Conservation (phyloP, 2,797 vertebrate species). For the Cuniculus paca region DNA sequence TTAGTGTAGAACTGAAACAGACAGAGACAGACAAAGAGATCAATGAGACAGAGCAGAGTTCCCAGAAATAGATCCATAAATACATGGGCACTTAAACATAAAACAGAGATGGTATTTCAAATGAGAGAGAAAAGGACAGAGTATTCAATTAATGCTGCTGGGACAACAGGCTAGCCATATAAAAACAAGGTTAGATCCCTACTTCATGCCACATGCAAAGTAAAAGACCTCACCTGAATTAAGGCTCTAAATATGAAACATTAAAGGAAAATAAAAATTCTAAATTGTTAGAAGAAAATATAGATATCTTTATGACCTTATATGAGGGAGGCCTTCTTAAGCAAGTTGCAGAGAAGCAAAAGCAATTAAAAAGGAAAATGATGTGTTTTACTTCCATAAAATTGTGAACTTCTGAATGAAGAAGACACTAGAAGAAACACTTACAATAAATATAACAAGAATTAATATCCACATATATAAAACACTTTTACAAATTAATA, state of each 20-base stretch:
- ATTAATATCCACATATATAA: background rate
- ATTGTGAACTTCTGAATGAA: constrained; percentile 25
- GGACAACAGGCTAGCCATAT: background rate
- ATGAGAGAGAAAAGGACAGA: background rate
- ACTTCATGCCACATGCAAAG: background rate
- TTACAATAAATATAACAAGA: background rate
- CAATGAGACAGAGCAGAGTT: constrained; percentile 31
- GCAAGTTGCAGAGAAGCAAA: background rate
- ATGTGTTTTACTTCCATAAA: background rate
- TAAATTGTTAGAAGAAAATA: background rate
- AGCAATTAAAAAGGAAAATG: background rate
- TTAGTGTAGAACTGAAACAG: too few relatives aligned
- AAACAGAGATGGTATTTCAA: constrained; percentile 12
- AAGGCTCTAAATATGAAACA: constrained; percentile 29
- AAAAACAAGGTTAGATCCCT: background rate
- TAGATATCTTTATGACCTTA: background rate
- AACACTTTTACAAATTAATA: constrained; percentile 43
- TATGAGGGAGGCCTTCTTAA: background rate
- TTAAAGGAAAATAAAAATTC: constrained; percentile 32
- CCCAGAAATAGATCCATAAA: constrained; percentile 45
- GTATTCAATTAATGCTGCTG: background rate
- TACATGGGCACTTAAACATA: background rate
- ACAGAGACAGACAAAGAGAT: constrained; percentile 45
- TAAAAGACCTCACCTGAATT: constrained; percentile 5
- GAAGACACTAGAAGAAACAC: background rate